Conservation (phyloP, 2,797 vertebrate species). For the Sternarchorhynchus goeldii region DNA sequence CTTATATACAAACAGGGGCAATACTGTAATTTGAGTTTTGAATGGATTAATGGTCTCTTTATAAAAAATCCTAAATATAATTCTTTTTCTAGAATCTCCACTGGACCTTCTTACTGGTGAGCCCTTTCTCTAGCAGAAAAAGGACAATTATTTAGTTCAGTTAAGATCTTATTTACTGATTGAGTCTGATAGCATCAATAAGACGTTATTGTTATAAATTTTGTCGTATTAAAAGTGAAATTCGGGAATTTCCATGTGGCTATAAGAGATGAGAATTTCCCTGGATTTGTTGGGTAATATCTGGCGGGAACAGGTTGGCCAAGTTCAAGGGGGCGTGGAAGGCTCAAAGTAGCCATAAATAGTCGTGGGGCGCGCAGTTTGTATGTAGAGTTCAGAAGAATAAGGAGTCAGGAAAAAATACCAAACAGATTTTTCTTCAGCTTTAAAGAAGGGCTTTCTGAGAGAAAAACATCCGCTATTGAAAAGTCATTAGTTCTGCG, state of each 20-base stretch:
- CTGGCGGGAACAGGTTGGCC: conserved; percentile 66
- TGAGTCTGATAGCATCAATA: no score
- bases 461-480: neutral
- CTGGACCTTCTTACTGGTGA: conserved; percentile 37
- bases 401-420: neutral
- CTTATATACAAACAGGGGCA: conserved; percentile 36
- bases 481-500: neutral
- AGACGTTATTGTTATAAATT: no score
- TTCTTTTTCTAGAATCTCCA: neutral
- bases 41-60: no score
- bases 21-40: no score
- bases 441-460: no score
- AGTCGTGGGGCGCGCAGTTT: conserved; percentile 32
- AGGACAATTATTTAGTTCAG: neutral
- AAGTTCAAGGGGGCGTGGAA: conserved; percentile 64
- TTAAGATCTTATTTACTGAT: no score
- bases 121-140: neutral
- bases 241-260: conserved; percentile 1
- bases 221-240: neutral
- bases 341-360: conserved; percentile 65
- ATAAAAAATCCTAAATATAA: no score
- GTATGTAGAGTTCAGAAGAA: conserved; percentile 38
- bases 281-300: conserved; percentile 65
- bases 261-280: conserved; percentile 50
- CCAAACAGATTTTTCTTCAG: neutral